Evolutionary conservation across 2,888 invertebrate species (phyloP).

Genomic region (Zygothrica quintamaculata): DNA sequence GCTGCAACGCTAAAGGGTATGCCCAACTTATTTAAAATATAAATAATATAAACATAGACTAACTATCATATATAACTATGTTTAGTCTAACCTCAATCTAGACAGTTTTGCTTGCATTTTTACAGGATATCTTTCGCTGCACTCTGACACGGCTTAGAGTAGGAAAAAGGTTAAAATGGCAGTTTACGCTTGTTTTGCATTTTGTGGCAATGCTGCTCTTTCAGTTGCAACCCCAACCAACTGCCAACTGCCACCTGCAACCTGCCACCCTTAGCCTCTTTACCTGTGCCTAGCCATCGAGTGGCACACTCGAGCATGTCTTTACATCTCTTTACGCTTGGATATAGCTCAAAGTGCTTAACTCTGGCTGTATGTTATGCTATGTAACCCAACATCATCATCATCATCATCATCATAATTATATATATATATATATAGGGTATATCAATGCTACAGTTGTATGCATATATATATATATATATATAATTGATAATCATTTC

Average conservation of each 20-base stretch:
- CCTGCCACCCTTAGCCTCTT: constrained; percentile 36
- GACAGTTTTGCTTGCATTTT: too few relatives aligned
- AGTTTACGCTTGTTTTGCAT: constrained; percentile 77
- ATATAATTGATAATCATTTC: constrained; percentile 1
- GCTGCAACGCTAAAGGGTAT: too few relatives aligned
- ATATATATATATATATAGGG: too few relatives aligned
- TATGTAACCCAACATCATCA: background rate
- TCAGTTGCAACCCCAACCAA: constrained; percentile 2
- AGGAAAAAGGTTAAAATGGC: constrained; percentile 75
- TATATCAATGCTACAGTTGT: background rate
- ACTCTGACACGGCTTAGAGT: too few relatives aligned
- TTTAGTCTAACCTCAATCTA: too few relatives aligned
- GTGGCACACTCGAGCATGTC: constrained; percentile 75
- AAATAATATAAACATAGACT: too few relatives aligned
- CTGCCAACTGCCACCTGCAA: background rate
- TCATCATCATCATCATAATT: background rate
- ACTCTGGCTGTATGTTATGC: constrained; percentile 10
- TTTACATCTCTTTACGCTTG: constrained; percentile 80
- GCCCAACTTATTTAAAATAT: background rate
- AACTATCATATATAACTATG: too few relatives aligned
- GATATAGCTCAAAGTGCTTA: constrained; percentile 61
- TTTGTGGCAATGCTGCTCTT: constrained; percentile 56
- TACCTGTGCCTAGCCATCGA: constrained; percentile 68
- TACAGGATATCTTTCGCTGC: too few relatives aligned
- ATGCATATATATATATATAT: too few relatives aligned